Conservation (phyloP, 2,797 vertebrate genomes). For the Chrysolophus pictus region DNA sequence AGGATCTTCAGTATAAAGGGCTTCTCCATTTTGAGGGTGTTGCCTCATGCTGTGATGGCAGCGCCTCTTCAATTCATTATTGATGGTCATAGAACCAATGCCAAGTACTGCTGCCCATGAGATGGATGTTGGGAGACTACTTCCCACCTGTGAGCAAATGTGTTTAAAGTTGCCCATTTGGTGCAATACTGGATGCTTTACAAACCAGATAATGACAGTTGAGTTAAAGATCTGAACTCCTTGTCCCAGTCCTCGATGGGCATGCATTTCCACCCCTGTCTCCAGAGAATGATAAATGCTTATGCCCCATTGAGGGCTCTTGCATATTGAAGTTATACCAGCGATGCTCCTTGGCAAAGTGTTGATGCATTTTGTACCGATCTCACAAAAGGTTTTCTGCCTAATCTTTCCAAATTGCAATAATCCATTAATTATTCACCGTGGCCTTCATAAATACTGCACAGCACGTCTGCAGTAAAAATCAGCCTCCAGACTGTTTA, state of each 20-base stretch:
- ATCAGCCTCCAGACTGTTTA: slow-evolving; percentile 27
- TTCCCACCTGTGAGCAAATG: background rate
- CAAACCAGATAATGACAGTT: background rate
- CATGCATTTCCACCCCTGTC: background rate
- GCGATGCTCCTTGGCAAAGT: fast-evolving
- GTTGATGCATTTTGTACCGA: fast-evolving
- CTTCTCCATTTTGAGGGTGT: background rate
- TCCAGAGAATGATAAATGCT: background rate
- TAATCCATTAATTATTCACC: slow-evolving; percentile 74
- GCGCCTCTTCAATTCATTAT: background rate
- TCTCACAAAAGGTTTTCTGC: background rate
- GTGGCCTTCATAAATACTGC: slow-evolving; percentile 68
- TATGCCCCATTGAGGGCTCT: background rate
- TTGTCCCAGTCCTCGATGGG: background rate
- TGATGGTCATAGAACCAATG: background rate
- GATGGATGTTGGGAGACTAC: background rate
- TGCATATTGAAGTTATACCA: background rate
- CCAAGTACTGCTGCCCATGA: background rate
- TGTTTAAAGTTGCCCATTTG: background rate
- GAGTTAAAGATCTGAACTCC: background rate
- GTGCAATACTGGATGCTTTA: background rate
- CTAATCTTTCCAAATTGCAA: slow-evolving; percentile 49
- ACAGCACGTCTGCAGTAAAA: slow-evolving; percentile 13
- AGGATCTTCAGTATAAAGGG: background rate
- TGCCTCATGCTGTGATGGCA: background rate